Conservation (phyloP, 92 coral and sea anemone species). For the Scolanthus callimorphus region DNA sequence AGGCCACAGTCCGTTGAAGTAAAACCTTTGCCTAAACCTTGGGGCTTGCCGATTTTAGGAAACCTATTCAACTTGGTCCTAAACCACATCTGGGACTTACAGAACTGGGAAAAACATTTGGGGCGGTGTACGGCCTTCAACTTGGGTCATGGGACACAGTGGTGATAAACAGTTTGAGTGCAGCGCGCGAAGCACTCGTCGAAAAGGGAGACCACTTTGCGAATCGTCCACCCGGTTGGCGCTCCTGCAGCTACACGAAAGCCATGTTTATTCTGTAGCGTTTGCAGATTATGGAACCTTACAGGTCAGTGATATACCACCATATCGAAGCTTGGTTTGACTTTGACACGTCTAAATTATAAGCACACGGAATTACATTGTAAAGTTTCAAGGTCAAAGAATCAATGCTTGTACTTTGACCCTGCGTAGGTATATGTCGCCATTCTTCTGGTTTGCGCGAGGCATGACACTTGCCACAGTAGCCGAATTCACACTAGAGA, state of each 20-base stretch:
- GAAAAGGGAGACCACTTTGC: constrained; percentile 26
- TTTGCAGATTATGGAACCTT: constrained; percentile 80
- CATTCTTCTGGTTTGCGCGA: too few species aligned
- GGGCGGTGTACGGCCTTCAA: constrained; percentile 23
- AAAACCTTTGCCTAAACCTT: constrained; percentile 58
- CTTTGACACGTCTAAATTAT: too few species aligned
- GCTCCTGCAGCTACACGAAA: constrained; percentile 50
- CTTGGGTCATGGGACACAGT: constrained; percentile 31
- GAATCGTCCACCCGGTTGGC: constrained; percentile 28
- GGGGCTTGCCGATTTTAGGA: constrained; percentile 84
- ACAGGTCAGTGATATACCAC: too few species aligned
- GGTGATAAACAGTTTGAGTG: constrained; percentile 32
- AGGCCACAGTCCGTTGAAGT: neutral
- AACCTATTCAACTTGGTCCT: constrained; percentile 77
- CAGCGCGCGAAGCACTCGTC: constrained; percentile 32
- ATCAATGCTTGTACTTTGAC: too few species aligned
- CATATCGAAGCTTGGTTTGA: too few species aligned
- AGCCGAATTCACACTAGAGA: too few species aligned
- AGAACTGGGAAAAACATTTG: constrained; percentile 22
- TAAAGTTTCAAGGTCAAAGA: too few species aligned
- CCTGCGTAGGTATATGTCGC: too few species aligned
- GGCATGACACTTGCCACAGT: too few species aligned
- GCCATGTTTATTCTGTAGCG: constrained; percentile 64
- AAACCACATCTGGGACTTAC: constrained; percentile 19
- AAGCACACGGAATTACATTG: too few species aligned